Evolutionary conservation across 2,888 invertebrate species (phyloP), one percentile per base, ranked within the genome.

Genomic region (Nebria brevicollis): DNA sequence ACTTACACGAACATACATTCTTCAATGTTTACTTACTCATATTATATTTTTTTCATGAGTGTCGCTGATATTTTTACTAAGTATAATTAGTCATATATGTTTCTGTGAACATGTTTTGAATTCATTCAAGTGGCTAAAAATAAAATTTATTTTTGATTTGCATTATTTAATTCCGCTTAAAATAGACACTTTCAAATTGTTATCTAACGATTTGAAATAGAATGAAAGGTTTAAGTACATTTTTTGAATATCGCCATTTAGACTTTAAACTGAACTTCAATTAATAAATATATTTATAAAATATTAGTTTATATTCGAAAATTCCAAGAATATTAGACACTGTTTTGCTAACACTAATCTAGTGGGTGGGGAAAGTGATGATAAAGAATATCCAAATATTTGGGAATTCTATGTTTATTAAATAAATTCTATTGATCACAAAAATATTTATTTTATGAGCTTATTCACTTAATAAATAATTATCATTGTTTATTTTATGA

Each of bases 351-450:
- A 54, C 8, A 54, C 54, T 54, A 54, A 54, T 54, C 11, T 54
- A 8, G 54, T 54, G 54, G 54, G 54, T 54, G 54, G 54, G 54
- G 13, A 54, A 54, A 54, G 54, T 54, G 54, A 54, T 54, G 8
- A 54, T 54, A 8, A 54, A 54, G 54, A 54, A 54, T 11, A 54
- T 54, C 54, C 8, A 54, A 54, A 54, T 54, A 54, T 54, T 54
- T 54, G 54, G 54, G 54, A 54, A 54, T 54, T 54, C 54, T 54
- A 54, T 54, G 54, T 54, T 54, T 54, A 54, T 54, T 54, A 54
- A 8, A 54, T 13, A 54, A 3, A 54, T 54, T 54, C 54, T 6
- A 54, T 54, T 13, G 54, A 54, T 54, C 8, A 54, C 8, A 54
- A 54, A 54, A 11, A 54, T 13, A 54, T 54, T 54, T 54, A 54